These are phyloP conservation scores for Monarcha castaneiventris DNA, from an alignment of 2,113 vertebrate species.

Conservation along the genomic window DNA sequence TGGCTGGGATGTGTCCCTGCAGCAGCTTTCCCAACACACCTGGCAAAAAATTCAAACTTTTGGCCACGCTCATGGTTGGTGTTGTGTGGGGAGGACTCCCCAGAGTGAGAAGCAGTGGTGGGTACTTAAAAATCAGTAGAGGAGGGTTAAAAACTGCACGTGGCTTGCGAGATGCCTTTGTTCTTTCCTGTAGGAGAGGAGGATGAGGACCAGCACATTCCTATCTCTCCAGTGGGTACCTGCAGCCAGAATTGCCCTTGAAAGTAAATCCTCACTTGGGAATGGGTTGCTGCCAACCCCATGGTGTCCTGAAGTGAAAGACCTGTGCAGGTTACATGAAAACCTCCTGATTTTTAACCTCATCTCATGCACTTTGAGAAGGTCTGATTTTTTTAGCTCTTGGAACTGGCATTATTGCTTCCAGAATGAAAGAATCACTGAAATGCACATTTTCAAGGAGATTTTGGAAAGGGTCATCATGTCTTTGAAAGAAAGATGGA, in stretches of 20 bases:
- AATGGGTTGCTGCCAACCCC: background rate
- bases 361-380: background rate
- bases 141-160: accelerated
- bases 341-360: background rate
- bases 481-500: background rate
- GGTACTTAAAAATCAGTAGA: background rate
- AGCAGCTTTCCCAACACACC: background rate
- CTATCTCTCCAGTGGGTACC: background rate
- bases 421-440: background rate
- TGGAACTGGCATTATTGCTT: background rate
- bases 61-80: accelerated
- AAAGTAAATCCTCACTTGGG: background rate
- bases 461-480: background rate
- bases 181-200: background rate
- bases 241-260: background rate
- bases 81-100: background rate
- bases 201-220: background rate
- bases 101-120: accelerated
- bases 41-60: background rate
- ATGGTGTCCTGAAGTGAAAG: background rate
- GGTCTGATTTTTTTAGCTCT: background rate
- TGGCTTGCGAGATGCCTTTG: background rate
- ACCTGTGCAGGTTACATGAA: background rate
- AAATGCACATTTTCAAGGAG: background rate
- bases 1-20: background rate